phyloP scores from a whole-genome alignment of 2,888 invertebrate genomes.

The Cryptocheilus praepositus region DNA sequence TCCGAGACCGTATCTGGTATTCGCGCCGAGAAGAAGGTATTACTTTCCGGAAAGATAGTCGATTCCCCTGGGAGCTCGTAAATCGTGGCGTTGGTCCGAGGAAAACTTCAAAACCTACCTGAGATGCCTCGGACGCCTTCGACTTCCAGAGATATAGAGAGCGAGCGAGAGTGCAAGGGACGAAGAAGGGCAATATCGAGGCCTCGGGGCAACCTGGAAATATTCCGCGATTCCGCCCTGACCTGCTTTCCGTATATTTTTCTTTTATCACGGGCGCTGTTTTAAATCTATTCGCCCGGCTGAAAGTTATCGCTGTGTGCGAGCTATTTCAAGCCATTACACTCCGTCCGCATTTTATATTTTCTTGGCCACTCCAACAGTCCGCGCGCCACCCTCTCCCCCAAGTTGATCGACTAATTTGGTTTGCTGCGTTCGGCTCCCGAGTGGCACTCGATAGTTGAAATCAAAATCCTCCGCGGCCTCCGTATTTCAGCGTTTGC shows the following conservation, averaged over 20 bases:
- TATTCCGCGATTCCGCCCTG: not conserved
- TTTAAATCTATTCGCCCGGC: too few relatives aligned
- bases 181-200: constrained; percentile 22
- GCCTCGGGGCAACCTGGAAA: constrained; percentile 6
- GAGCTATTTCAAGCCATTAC: too few relatives aligned
- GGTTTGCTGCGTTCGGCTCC: too few relatives aligned
- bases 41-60: constrained; percentile 70
- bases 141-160: constrained; percentile 25
- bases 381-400: too few relatives aligned
- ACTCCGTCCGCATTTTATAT: too few relatives aligned
- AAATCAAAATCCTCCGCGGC: too few relatives aligned
- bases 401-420: too few relatives aligned
- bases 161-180: constrained; percentile 32
- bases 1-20: constrained; percentile 51
- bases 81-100: constrained; percentile 61
- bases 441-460: too few relatives aligned
- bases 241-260: not conserved
- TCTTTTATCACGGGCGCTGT: not conserved
- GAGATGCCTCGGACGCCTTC: constrained; percentile 45
- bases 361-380: too few relatives aligned
- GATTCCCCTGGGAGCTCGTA: constrained; percentile 71
- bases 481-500: too few relatives aligned
- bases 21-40: constrained; percentile 64
- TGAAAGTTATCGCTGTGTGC: too few relatives aligned
- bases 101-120: constrained; percentile 58